phyloP scores from a whole-genome alignment of 2,797 vertebrate genomes.

The Psittacula derbiana region DNA sequence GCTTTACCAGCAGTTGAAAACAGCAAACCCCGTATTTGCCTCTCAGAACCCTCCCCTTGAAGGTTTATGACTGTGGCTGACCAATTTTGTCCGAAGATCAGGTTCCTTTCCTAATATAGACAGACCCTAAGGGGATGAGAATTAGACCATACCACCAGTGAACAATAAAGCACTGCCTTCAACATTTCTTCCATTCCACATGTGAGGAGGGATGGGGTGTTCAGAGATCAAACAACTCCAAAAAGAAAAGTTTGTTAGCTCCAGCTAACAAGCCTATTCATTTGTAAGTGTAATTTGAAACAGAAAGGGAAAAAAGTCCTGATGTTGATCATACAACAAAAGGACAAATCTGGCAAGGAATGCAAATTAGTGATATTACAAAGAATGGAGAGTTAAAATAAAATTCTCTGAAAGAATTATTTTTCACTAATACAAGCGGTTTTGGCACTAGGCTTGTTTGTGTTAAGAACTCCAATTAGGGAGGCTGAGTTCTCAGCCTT shows the following conservation, averaged over 20 bases:
- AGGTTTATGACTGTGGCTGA: neutral
- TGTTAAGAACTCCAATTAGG: neutral
- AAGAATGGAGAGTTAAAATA: slow-evolving; percentile 12
- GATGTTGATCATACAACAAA: neutral
- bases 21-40: neutral
- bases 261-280: slow-evolving; percentile 3
- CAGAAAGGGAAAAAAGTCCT: neutral
- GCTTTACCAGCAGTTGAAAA: neutral
- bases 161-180: slow-evolving; percentile 2
- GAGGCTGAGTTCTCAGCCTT: neutral
- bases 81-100: neutral
- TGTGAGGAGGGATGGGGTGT: slow-evolving; percentile 17
- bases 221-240: slow-evolving; percentile 22
- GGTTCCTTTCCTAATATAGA: neutral
- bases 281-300: slow-evolving; percentile 28
- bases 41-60: neutral
- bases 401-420: neutral
- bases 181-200: neutral
- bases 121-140: neutral
- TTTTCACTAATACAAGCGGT: neutral
- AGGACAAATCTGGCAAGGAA: slow-evolving; percentile 25
- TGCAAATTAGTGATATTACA: neutral
- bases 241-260: neutral
- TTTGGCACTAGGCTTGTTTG: neutral
- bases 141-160: neutral